phyloP scores from a whole-genome alignment of 2,888 invertebrate genomes.

The Acronicta alni region DNA sequence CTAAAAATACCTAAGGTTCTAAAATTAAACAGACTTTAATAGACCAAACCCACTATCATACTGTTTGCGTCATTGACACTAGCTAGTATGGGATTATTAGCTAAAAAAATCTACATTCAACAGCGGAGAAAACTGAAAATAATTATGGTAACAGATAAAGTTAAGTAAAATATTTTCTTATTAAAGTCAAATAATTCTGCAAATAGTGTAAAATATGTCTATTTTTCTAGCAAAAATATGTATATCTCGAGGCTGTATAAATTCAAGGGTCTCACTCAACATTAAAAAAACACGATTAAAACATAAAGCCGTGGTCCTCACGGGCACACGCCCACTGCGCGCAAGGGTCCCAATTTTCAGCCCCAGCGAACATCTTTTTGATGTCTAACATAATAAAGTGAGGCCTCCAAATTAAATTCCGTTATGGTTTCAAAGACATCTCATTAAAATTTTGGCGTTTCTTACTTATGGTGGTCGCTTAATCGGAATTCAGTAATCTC shows the following conservation, averaged over 20 bases:
- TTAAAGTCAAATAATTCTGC: too few relatives aligned
- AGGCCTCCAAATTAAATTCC: conserved; percentile 59
- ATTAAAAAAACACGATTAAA: conserved; percentile 50
- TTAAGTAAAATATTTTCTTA: too few relatives aligned
- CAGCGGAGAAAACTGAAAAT: too few relatives aligned
- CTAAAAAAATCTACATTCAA: too few relatives aligned
- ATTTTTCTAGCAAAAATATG: background rate
- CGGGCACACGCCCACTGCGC: conserved; percentile 19
- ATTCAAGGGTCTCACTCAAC: conserved; percentile 14
- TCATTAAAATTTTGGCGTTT: conserved; percentile 58
- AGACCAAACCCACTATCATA: too few relatives aligned
- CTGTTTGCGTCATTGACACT: too few relatives aligned
- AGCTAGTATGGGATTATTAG: too few relatives aligned
- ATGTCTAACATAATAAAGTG: conserved; percentile 62
- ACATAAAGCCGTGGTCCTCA: conserved; percentile 32
- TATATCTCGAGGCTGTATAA: conserved; percentile 16
- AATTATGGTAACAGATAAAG: too few relatives aligned
- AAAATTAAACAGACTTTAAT: too few relatives aligned
- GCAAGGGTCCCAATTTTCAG: conserved; percentile 64
- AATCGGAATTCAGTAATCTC: conserved; percentile 40
- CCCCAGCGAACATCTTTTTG: conserved; percentile 63
- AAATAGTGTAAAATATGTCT: too few relatives aligned
- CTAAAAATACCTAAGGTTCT: too few relatives aligned
- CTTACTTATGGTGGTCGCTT: conserved; percentile 36
- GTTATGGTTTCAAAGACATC: conserved; percentile 54